Conservation (phyloP, 2,113 vertebrate species). For the Pangasianodon hypophthalmus region DNA sequence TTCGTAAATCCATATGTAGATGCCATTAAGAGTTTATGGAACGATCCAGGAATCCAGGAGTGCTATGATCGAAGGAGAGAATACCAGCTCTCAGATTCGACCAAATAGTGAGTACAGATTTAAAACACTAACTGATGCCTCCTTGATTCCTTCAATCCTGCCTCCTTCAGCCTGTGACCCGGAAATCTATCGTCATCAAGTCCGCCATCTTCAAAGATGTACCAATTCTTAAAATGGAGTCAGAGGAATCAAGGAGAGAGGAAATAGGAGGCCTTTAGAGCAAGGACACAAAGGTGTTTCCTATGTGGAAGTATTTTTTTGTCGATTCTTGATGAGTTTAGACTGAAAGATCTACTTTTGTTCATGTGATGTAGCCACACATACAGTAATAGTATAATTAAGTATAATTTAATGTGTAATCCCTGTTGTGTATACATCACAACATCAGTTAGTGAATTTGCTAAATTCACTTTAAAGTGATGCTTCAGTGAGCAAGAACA, state of each 20-base stretch:
- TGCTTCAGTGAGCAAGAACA: neutral
- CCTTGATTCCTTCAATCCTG: neutral
- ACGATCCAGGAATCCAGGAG: conserved; percentile 82
- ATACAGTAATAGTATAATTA: too few species aligned
- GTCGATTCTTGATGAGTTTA: neutral
- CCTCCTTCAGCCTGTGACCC: neutral
- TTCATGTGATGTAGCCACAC: too few species aligned
- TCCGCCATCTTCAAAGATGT: neutral
- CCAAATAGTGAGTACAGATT: conserved; percentile 81
- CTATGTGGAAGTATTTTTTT: neutral
- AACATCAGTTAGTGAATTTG: too few species aligned
- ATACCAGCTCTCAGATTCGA: conserved; percentile 84
- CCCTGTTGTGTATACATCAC: too few species aligned
- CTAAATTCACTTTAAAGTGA: neutral
- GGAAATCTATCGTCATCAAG: neutral
- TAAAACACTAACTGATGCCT: neutral
- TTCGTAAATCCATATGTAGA: conserved; percentile 73
- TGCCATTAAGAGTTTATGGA: conserved; percentile 84
- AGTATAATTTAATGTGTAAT: too few species aligned
- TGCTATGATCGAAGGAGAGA: conserved; percentile 80
- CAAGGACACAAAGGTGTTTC: neutral
- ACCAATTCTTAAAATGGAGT: neutral
- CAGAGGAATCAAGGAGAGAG: neutral
- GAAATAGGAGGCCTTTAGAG: neutral
- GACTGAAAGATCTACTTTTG: neutral